Conservation (phyloP, 2,113 vertebrate genomes). For the Isichthys henryi region DNA sequence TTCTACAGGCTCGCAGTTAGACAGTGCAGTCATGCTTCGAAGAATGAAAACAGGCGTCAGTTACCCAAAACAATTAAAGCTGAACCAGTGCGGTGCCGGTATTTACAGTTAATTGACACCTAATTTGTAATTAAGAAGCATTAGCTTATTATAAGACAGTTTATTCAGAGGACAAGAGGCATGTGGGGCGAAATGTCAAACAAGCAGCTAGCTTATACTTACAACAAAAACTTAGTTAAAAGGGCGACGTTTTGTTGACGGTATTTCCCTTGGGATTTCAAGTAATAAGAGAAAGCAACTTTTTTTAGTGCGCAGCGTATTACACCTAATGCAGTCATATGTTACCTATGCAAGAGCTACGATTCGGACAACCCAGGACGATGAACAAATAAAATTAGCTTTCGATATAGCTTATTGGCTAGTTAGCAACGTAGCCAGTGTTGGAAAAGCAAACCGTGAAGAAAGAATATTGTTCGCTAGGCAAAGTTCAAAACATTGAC, state of each 20-base stretch:
- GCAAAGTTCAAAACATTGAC: conserved; percentile 11
- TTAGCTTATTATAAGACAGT: background rate
- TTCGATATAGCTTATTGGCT: background rate
- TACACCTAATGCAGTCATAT: conserved; percentile 16
- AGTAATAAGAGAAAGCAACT: conserved; percentile 6
- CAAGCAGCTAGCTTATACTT: conserved; percentile 35
- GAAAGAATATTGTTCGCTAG: background rate
- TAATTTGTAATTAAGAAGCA: background rate
- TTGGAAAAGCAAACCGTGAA: background rate
- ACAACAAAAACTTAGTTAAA: conserved; percentile 47
- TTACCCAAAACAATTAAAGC: background rate
- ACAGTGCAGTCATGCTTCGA: conserved; percentile 45
- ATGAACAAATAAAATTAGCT: background rate
- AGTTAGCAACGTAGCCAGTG: conserved; percentile 12
- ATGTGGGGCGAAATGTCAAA: background rate
- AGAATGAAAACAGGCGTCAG: background rate
- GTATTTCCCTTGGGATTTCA: conserved; percentile 19
- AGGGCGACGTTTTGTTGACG: conserved; percentile 23
- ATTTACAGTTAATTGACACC: background rate
- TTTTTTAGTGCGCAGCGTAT: conserved; percentile 2
- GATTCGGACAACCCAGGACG: background rate
- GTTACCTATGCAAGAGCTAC: background rate
- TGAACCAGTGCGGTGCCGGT: background rate
- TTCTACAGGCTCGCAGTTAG: conserved; percentile 40
- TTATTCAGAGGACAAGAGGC: background rate